These are phyloP conservation scores for Plusia festucae DNA, from an alignment of 2,888 invertebrate species.

Conservation along the genomic window DNA sequence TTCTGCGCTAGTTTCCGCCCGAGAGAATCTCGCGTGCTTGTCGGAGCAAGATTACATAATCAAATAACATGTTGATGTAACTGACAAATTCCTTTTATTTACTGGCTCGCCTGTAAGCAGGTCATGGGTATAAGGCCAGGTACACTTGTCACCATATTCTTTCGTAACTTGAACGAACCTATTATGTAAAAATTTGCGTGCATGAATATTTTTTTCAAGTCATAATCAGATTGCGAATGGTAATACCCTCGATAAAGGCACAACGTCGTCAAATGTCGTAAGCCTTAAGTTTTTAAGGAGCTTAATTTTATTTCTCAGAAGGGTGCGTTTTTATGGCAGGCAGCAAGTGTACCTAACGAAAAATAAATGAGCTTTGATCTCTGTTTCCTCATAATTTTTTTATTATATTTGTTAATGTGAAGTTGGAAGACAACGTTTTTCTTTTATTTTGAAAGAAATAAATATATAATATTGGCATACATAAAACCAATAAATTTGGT, in stretches of 20 bases:
- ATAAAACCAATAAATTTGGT: no score
- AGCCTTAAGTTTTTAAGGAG: slow-evolving; percentile 14
- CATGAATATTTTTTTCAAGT: slow-evolving; percentile 52
- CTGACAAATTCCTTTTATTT: slow-evolving; percentile 54
- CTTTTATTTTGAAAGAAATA: no score
- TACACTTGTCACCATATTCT: slow-evolving; percentile 28
- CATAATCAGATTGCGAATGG: slow-evolving; percentile 47
- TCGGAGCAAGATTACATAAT: slow-evolving; percentile 55
- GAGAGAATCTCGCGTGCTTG: slow-evolving; percentile 30
- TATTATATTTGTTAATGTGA: neutral
- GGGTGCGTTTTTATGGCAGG: neutral
- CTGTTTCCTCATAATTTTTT: neutral
- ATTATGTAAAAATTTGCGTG: slow-evolving; percentile 35
- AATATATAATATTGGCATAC: no score
- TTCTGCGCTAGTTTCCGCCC: slow-evolving; percentile 49
- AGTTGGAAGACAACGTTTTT: neutral
- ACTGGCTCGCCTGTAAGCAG: slow-evolving; percentile 26
- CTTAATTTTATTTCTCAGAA: neutral
- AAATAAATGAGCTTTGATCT: neutral
- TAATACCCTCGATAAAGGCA: slow-evolving; percentile 44
- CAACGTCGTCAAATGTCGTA: slow-evolving; percentile 39
- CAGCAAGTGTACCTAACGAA: neutral
- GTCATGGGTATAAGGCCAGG: slow-evolving; percentile 48
- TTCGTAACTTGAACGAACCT: slow-evolving; percentile 21
- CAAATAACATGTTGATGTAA: slow-evolving; percentile 57